Evolutionary conservation across 2,113 vertebrate species (phyloP).

Genomic region (Caranx melampygus): DNA sequence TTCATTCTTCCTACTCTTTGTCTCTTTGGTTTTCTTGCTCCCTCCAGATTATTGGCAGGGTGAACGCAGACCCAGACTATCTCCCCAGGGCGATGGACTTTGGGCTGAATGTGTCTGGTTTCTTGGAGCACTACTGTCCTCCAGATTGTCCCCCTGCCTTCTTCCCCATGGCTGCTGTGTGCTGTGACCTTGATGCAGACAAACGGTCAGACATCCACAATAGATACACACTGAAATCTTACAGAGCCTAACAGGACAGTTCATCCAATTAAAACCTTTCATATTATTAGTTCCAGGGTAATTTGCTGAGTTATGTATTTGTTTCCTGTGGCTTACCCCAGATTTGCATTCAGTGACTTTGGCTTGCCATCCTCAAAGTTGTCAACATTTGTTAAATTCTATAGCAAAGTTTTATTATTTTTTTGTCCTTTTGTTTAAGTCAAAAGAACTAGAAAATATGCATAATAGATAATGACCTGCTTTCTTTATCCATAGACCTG

Average conservation of each 20-base stretch:
- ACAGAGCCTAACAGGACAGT: constrained; percentile 9
- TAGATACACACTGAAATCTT: neutral
- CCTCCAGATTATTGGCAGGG: constrained; percentile 93
- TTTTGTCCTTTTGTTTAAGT: neutral
- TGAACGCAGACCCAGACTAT: constrained; percentile 97
- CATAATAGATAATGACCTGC: constrained; percentile 1
- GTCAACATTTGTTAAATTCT: neutral
- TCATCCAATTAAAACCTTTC: neutral
- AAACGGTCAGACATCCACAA: constrained; percentile 87
- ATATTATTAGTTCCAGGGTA: neutral
- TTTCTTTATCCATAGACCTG: constrained; percentile 82
- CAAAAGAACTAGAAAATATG: neutral
- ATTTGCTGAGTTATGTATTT: neutral
- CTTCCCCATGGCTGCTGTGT: constrained; percentile 93
- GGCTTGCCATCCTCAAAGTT: neutral
- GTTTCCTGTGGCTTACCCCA: neutral
- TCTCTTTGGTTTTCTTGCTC: constrained; percentile 4
- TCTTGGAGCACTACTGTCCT: constrained; percentile 94
- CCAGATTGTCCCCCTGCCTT: constrained; percentile 89
- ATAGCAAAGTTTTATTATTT: neutral
- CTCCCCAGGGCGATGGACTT: constrained; percentile 94
- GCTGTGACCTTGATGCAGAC: constrained; percentile 96
- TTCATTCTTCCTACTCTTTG: constrained; percentile 26
- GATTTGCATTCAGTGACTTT: neutral
- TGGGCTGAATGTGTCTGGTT: constrained; percentile 93